These are phyloP conservation scores for rabbit (Oryctolagus cuniculus) DNA, from an alignment of 2,113 vertebrate genomes.

Conservation along the genomic window mOryCun1.1 NC_091436.1:51233501-51234000, in stretches of 20 bases:
- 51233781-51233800: not conserved
- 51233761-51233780: accelerated
- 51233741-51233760: not conserved
- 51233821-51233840: not conserved
- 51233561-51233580: not conserved
- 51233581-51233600: not conserved
- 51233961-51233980: conserved; percentile 13
- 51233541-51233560: conserved; percentile 2
- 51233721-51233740: not conserved
- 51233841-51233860: not conserved
- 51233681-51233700: not conserved
- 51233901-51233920: not conserved
- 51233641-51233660: not conserved
- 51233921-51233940: not conserved
- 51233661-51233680: not conserved
- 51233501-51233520: not conserved
- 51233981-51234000: not conserved
- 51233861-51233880: not conserved
- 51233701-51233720: not conserved
- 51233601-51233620: not conserved
- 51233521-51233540: not conserved
- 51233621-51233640: not conserved
- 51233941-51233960: not conserved
- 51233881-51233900: not conserved
- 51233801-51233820: not conserved